A percentile compares a stretch with the other conserved stretches of the same genome.
Evolutionary conservation across 2,113 vertebrate genomes (phyloP).

Genomic region (Vimba vimba): DNA sequence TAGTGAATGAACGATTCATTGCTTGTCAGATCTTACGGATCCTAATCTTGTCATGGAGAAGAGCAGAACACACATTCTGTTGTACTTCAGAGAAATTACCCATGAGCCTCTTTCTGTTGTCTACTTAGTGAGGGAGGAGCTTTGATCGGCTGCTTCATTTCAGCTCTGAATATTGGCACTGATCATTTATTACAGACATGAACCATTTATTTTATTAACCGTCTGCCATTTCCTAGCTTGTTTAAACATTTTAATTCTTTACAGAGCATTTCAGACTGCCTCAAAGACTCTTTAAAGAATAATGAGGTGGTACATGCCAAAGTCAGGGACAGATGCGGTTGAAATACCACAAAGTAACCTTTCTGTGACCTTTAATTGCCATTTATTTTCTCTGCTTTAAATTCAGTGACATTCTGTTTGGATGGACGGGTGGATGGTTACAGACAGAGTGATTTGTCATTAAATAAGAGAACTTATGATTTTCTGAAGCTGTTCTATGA

Average conservation of each 20-base stretch:
- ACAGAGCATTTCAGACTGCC: neutral
- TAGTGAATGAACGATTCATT: neutral
- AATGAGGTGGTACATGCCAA: neutral
- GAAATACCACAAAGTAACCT: slow-evolving; percentile 12
- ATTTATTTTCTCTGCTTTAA: slow-evolving; percentile 18
- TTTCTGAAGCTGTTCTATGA: neutral
- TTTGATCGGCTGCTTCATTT: slow-evolving; percentile 18
- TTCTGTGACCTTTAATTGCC: slow-evolving; percentile 30
- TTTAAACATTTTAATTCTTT: neutral
- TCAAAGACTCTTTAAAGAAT: slow-evolving; percentile 14
- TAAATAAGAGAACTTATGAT: neutral
- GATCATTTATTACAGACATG: neutral
- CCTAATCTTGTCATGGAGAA: neutral
- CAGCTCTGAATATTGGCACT: neutral
- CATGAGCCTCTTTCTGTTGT: neutral
- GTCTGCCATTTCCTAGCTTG: neutral
- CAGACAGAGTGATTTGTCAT: neutral
- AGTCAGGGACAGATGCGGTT: neutral
- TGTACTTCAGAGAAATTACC: neutral
- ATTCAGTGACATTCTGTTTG: slow-evolving; percentile 13
- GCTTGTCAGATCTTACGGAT: neutral
- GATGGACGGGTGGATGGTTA: neutral
- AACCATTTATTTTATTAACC: neutral
- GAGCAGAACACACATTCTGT: neutral
- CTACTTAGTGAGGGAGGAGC: neutral